Evolutionary conservation across 2,113 vertebrate species (phyloP).

Genomic region (Syngnathoides biaculeatus): DNA sequence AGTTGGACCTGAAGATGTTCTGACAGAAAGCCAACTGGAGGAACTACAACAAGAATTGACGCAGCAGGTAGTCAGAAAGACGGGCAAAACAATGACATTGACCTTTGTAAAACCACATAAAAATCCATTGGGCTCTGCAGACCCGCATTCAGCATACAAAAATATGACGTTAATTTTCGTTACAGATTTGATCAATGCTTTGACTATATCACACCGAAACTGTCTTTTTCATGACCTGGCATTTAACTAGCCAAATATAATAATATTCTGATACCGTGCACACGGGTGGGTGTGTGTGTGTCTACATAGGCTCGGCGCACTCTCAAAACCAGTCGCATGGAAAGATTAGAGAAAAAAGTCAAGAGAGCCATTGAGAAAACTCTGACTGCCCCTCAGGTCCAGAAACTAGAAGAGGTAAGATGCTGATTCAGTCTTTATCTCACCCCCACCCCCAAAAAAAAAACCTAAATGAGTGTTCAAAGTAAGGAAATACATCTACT

Average conservation of each 20-base stretch:
- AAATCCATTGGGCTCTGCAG: background rate
- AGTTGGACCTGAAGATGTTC: constrained; percentile 69
- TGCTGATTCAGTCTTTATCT: background rate
- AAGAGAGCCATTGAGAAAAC: constrained; percentile 71
- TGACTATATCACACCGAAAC: background rate
- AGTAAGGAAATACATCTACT: background rate
- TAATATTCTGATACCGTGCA: background rate
- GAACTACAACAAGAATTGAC: constrained; percentile 58
- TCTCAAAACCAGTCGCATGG: constrained; percentile 59
- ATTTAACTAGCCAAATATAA: background rate
- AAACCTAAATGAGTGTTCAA: background rate
- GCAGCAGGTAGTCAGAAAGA: constrained; percentile 41
- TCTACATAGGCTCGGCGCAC: constrained; percentile 51
- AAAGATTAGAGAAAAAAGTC: constrained; percentile 55
- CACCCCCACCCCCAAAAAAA: no score
- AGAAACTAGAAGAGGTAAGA: constrained; percentile 63
- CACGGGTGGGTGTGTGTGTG: background rate
- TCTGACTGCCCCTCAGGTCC: constrained; percentile 66
- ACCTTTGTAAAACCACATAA: background rate
- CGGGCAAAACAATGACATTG: background rate
- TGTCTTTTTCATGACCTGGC: background rate
- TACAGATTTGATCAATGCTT: background rate
- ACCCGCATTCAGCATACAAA: background rate
- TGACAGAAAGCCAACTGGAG: constrained; percentile 52
- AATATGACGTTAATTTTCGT: background rate